These are phyloP conservation scores for Dorcus parallelipipedus DNA, from an alignment of 2,888 invertebrate species.

Conservation along the genomic window DNA sequence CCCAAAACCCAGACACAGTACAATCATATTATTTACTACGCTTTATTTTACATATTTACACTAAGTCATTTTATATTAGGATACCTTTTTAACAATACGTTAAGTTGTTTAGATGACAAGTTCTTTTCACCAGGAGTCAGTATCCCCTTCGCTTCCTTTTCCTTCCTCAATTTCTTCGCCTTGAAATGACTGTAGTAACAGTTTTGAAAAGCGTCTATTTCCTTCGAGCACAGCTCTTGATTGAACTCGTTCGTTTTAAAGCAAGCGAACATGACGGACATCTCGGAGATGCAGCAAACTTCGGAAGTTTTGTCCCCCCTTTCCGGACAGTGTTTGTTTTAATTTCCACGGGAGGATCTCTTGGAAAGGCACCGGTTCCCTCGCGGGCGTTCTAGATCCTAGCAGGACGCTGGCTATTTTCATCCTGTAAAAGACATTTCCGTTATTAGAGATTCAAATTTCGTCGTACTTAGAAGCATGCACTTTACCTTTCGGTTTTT, in stretches of 20 bases:
- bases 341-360: conserved; percentile 65
- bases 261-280: conserved; percentile 72
- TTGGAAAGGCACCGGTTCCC: conserved; percentile 59
- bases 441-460: too few relatives aligned
- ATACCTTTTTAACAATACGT: conserved; percentile 62
- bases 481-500: too few relatives aligned
- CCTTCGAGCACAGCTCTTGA: conserved; percentile 64
- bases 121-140: conserved; percentile 66
- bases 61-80: conserved; percentile 48
- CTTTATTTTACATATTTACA: too few relatives aligned
- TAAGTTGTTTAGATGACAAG: conserved; percentile 67
- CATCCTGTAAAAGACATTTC: not conserved
- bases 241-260: conserved; percentile 72
- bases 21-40: too few relatives aligned
- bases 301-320: conserved; percentile 63
- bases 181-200: conserved; percentile 61
- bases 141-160: conserved; percentile 62
- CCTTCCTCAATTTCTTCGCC: conserved; percentile 52
- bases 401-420: not conserved
- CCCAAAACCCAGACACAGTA: too few relatives aligned
- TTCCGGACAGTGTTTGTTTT: conserved; percentile 68
- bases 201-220: conserved; percentile 63
- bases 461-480: too few relatives aligned
- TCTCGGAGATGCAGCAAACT: conserved; percentile 73
- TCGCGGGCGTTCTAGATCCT: not conserved